Evolutionary conservation across 2,113 vertebrate species (phyloP).

Genomic region (Chloropsis hardwickii): DNA sequence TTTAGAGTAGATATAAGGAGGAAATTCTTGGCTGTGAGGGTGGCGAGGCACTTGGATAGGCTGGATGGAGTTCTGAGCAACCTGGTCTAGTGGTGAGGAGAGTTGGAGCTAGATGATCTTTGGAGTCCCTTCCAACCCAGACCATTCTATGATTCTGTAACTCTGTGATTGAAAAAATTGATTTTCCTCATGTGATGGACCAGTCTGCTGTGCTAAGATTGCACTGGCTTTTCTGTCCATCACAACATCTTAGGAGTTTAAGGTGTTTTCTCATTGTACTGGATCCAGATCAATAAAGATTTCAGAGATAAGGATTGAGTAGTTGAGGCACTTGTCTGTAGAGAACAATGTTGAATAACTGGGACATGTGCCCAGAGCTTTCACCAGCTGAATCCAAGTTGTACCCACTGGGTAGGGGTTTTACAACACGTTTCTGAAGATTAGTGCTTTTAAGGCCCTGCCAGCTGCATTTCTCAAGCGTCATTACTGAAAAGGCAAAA

Average conservation of each 20-base stretch:
- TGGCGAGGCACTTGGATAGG: not conserved
- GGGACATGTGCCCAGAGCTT: not conserved
- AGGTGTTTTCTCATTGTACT: not conserved
- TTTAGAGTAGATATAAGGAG: not conserved
- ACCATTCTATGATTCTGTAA: not conserved
- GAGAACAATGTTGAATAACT: not conserved
- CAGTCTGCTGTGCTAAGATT: not conserved
- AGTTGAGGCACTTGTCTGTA: not conserved
- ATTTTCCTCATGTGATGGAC: not conserved
- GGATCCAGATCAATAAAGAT: not conserved
- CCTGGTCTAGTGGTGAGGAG: not conserved
- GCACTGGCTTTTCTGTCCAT: not conserved
- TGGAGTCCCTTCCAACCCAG: not conserved
- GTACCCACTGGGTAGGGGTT: not conserved
- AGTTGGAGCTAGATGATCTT: not conserved
- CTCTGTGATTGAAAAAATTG: not conserved
- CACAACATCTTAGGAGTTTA: accelerated
- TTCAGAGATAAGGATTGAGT: not conserved
- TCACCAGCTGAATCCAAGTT: not conserved
- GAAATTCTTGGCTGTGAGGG: not conserved
- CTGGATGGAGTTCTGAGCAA: not conserved
- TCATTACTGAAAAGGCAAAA: not conserved
- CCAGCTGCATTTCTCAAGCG: not conserved
- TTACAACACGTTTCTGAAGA: not conserved
- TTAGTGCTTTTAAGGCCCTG: not conserved